Percentiles rank a stretch among this genome's conserved stretches.
phyloP scores from a whole-genome alignment of 2,888 invertebrate genomes.

The Trichogramma evanescens region DNA sequence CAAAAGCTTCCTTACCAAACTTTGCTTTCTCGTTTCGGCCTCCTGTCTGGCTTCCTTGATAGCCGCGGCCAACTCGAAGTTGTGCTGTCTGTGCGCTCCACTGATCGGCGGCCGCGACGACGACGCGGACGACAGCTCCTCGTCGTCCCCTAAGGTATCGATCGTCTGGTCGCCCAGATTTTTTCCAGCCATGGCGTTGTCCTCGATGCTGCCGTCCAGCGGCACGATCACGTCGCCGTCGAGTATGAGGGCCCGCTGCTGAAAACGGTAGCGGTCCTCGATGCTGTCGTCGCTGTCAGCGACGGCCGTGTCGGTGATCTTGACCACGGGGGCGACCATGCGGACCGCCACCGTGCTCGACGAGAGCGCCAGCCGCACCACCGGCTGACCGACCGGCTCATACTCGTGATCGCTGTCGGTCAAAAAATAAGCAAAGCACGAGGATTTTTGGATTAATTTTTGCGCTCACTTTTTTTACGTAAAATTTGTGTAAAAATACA shows the following conservation, averaged over 20 bases:
- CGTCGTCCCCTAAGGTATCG: conserved; percentile 47
- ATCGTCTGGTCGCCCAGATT: conserved; percentile 37
- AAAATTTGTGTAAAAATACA: no score
- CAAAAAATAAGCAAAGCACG: not conserved
- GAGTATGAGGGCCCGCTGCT: conserved; percentile 31
- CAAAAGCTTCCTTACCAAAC: no score
- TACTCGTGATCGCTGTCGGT: conserved; percentile 84
- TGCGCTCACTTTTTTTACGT: no score
- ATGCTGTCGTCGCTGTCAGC: conserved; percentile 46
- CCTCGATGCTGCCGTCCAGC: conserved; percentile 45
- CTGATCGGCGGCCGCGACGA: no score
- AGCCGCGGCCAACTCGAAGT: no score
- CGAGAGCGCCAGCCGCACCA: conserved; percentile 26
- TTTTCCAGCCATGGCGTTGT: conserved; percentile 43
- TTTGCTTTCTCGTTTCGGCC: no score
- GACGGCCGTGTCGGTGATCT: conserved; percentile 48
- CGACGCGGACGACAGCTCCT: no score
- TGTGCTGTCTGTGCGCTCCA: no score
- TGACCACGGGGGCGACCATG: conserved; percentile 41
- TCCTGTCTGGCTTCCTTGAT: no score
- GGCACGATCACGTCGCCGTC: conserved; percentile 46
- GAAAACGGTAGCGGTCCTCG: conserved; percentile 36
- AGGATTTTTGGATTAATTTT: no score
- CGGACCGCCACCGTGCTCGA: conserved; percentile 18
- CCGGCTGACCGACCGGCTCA: conserved; percentile 76